Base-by-base conservation (phyloP, 1,140 invertebrate species). In the Metaphire vulgaris region DNA sequence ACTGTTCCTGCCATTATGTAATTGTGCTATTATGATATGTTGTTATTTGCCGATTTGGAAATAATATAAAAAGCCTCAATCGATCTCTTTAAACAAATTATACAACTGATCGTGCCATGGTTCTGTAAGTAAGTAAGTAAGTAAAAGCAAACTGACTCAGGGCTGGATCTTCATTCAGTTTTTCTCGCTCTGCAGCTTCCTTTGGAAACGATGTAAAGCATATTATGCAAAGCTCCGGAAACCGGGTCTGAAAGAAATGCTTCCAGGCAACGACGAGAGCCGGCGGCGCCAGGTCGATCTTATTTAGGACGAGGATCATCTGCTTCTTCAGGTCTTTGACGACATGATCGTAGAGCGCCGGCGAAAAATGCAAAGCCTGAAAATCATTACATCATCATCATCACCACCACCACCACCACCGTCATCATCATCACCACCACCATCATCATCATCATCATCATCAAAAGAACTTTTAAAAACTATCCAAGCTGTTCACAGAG, bases 271-370 rank as follows among this genome's bases (percentile, higher is more conserved):
- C 88, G 28, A 95, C 93, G 34, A 95, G 86, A 0, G 90, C 82
- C 0, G 93, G 88, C 26, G 93, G 91, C 14, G 92, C 92, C 75
- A 98, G 85, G 87, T 98, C 96, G 69, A 96, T 91, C 88, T 98
- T 98, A 83, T 92, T 93, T 16, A 97, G 86, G 0, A 97, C 90
- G 33, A 97, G 81, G 77, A 98, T 92, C 84, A 96, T 91, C 41
- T 91, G 88, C 84, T 95, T 95, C 2, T 91, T 89, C 29, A 94
- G 84, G 16, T 89, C 88, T 2, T 91, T 87, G 0, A 90, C 90
- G 6, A 96, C 89, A 83, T 94, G 91, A 29, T 92, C 83, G 81
- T 96, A 97, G 0, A 98, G 87, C 30, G 92, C 92, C 0, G 95
- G 94, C 0, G 95, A 94, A 85, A 98, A 96, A 89, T 95, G 92